Evolutionary conservation across 1,140 invertebrate species (phyloP).

Genomic region (Dysdera silvatica): DNA sequence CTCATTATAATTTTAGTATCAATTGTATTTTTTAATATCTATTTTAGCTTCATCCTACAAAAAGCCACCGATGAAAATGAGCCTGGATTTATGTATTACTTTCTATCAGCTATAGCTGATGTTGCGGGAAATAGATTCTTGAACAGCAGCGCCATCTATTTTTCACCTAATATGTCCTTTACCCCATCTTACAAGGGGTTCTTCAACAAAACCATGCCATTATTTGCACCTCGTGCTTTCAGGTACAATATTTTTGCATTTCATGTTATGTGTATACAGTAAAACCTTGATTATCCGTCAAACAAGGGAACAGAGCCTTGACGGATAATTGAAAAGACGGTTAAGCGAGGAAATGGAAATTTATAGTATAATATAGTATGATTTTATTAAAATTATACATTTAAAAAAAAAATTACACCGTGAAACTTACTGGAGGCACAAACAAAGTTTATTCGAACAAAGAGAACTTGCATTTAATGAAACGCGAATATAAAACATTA

Average conservation of each 20-base stretch:
- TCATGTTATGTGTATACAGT: too few species aligned
- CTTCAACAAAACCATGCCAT: slow-evolving; percentile 91
- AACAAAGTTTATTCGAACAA: too few species aligned
- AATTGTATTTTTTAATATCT: neutral
- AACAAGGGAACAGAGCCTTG: too few species aligned
- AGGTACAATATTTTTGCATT: slow-evolving; percentile 39
- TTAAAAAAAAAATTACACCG: neutral
- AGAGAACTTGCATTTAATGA: too few species aligned
- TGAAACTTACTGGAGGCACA: neutral
- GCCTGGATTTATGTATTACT: slow-evolving; percentile 97
- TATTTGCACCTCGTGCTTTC: slow-evolving; percentile 89
- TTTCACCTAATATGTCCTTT: slow-evolving; percentile 87
- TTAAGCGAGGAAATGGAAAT: neutral
- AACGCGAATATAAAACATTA: too few species aligned
- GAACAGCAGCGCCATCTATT: slow-evolving; percentile 90
- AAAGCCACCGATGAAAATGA: slow-evolving; percentile 77
- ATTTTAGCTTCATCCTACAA: slow-evolving; percentile 77
- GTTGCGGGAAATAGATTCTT: slow-evolving; percentile 85
- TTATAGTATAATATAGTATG: neutral
- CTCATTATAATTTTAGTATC: neutral
- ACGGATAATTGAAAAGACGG: too few species aligned
- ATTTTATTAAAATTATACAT: neutral
- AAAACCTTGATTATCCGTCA: too few species aligned
- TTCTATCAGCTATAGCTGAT: slow-evolving; percentile 87
- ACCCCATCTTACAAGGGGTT: slow-evolving; percentile 89